Evolutionary conservation across 2,888 invertebrate species (phyloP), one percentile per base, ranked within the genome.

Genomic region (Ormia ochracea): DNA sequence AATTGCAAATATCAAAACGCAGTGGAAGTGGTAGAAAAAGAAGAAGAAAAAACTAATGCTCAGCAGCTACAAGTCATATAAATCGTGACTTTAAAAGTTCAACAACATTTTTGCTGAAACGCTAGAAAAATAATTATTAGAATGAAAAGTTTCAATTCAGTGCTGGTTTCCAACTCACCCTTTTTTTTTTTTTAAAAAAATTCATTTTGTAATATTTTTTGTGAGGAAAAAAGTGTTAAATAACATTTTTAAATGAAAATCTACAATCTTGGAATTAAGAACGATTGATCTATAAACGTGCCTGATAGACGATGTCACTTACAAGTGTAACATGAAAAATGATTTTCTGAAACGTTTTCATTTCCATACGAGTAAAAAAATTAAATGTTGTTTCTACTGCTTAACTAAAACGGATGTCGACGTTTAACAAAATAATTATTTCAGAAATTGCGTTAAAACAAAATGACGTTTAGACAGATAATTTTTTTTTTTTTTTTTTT

Each of bases 71-170:
- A 69, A 76, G 75, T 69, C 61, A 79, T 73, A 80, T 72, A 86
- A 85, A 82, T 87, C 86, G 86, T 86, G 87, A 87, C 85, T 86
- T 74, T 82, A 85, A 87, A 86, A 86, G 86, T 86, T 86, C 86
- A 86, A 85, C 86, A 86, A 78, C 85, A 87, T 86, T 86, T 86
- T 84, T 74, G 48, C 33, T 26, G 45, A 56, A 73, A 48, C 52
- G 26, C 45, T 28, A 66, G 56, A 66, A 72, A 59, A 66, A 61
- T 33, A 50, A 66, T 17, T 19, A 17, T 14, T 14, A 9, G 19
- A 31, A n/a, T 12, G n/a, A 31, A 31, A 54, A 54, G 9, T 31
- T 52, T 31, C 28, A 52, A 31, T 9, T 52, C n/a, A 52, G 31
- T 54, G 19, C 12, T 17, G 17, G 9, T 48, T 65, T 56, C 41